Evolutionary conservation across 2,113 vertebrate species (phyloP), one percentile per base, ranked within the genome.

Genomic region (Lanius collurio): DNA sequence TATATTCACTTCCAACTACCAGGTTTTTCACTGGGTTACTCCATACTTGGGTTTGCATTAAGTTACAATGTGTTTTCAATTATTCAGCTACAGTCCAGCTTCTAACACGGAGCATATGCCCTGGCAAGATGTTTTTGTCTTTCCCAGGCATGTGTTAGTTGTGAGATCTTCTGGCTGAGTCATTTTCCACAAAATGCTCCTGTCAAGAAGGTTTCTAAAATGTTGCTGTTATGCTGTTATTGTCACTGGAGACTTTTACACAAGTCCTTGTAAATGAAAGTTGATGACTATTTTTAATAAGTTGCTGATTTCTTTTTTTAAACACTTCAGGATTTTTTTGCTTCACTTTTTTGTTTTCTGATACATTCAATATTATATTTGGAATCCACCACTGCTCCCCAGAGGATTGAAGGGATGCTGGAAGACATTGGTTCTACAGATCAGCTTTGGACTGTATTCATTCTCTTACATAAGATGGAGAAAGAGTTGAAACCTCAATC

Each of bases 11-110:
- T 83, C 53, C 77, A 15, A 30, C 83, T 90, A 75, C 47, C 53
- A 80, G 46, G 13, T 33, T 87, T 94, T 96, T 94, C 73, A 86
- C 11, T 90, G 69, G 55, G 44, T 68, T 89, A 53, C 75, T 87
- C 60, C 22, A 28, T 80, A 37, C 28, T 83, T 53, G 39, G 6
- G 50, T 90, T 91, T 96, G 30, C 27, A 49, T 64, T 88, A 93
- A 83, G n/a, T 42, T 83, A 55, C 75, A 87, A 73, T 46, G 33
- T 95, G 89, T 93, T 97, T 97, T 89, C 59, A 94, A 47, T 98
- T 95, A 94, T 41, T 93, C 24, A 79, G 2, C 22, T 60, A 16
- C 67, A 64, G 47, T 76, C 70, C 75, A 52, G 62, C 65, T 93
- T 89, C 70, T 97, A 90, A 96, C 62, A 69, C 3, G 5, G 50